Conservation (phyloP, 2,797 vertebrate genomes). For the Semotilus atromaculatus region DNA sequence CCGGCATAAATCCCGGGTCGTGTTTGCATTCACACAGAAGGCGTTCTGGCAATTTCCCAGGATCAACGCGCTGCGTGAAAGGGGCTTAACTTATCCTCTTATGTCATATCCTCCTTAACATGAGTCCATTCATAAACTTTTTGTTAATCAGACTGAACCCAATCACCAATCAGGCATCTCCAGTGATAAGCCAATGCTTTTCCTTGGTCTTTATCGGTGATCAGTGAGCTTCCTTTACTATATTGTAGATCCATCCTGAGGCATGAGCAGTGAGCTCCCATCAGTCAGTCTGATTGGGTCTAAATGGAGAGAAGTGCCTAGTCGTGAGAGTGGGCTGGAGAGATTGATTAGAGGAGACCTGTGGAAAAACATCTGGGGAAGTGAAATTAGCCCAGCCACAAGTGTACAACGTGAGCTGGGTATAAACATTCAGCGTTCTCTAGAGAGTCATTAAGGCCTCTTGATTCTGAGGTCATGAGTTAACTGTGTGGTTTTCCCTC, state of each 20-base stretch:
- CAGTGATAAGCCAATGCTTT: constrained; percentile 5
- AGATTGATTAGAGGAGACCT: constrained; percentile 46
- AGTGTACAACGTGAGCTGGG: constrained; percentile 52
- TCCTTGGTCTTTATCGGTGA: not conserved
- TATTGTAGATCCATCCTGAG: not conserved
- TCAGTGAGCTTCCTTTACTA: not conserved
- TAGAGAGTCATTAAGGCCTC: constrained; percentile 51
- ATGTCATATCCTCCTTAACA: not conserved
- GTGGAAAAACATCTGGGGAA: constrained; percentile 55
- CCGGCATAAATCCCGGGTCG: too few species aligned
- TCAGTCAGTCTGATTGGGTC: constrained; percentile 9
- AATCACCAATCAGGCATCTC: not conserved
- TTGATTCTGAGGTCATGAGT: constrained; percentile 26
- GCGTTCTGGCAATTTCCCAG: too few species aligned
- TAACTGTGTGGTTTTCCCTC: constrained; percentile 36
- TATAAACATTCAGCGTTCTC: constrained; percentile 50
- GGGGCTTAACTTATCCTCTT: not conserved
- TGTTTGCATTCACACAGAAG: too few species aligned
- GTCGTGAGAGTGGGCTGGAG: constrained; percentile 28
- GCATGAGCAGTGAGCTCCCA: not conserved
- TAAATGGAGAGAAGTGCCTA: constrained; percentile 7
- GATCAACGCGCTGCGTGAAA: too few species aligned
- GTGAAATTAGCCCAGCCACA: constrained; percentile 46
- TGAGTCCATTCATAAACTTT: not conserved
- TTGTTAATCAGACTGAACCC: not conserved